Evolutionary conservation across 2,888 invertebrate species (phyloP), one percentile per base, ranked within the genome.

Genomic region (Phengaris alcon): DNA sequence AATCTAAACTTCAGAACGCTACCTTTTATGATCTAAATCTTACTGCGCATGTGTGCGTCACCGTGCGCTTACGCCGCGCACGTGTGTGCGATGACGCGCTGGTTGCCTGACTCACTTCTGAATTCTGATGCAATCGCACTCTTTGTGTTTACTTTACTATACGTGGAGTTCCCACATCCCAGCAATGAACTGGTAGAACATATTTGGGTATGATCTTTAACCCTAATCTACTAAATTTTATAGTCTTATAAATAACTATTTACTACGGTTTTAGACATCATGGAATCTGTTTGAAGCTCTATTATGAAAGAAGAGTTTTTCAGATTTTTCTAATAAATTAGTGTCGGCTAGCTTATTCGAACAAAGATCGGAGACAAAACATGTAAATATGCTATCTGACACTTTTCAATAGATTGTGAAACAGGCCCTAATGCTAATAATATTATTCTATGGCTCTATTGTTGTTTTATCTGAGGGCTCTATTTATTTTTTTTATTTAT

Each of bases 101-200:
- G 12, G 6, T 15, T 57, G 15, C 57, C 64, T 64, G 64, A 64
- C 64, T 64, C 64, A 64, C 59, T 59, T 15, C 3, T 15, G 8
- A 57, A 3, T 59, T 35, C 44, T 64, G 64, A 64, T 64, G 64
- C 44, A 64, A 64, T 44, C 64, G 12, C 44, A 64, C 35, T 64
- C 64, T 44, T 44, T 64, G 64, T 64, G 64, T 64, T 64, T 64
- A 64, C 35, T 64, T 12, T 64, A 44, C 35, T 59, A 15, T 35
- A 64, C 64, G 64, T 64, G 12, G 35, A 44, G 5, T 64, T 64
- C 64, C 35, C 35, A 35, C 35, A 35, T 35, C 35, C 35, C 35
- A 64, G 12, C 9, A 6, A 64, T 6, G 48, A 6, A 6, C 46
- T 48, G 48, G 35, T 44, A 59, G 15, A 59, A 5, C 64, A 35